Evolutionary conservation across 2,113 vertebrate genomes (phyloP), one percentile per base, ranked within the genome.

Genomic region (Alosa alosa): DNA sequence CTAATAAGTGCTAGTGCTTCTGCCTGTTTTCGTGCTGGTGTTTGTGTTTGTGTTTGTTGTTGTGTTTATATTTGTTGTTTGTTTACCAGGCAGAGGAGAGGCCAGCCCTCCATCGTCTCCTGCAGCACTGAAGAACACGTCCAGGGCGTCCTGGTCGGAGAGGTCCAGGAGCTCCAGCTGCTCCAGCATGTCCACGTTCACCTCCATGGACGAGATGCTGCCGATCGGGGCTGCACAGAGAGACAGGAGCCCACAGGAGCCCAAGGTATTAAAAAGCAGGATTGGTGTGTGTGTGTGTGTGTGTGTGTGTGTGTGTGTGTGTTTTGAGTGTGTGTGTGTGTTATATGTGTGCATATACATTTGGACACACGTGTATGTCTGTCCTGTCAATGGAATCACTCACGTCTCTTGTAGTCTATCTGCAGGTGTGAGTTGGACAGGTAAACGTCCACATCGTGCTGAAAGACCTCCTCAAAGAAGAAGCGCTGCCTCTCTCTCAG

Each of bases 141-240:
- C 98, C 86, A 97, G 88, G 13, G 95, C 93, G 39, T 99, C 98
- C 87, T 96, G 97, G 91, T 99, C 98, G 13, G 97, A 96, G 88
- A 98, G 93, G 86, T 99, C 97, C 83, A 96, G 94, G 86, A 97
- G 91, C 15, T 99, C 98, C 94, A 99, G 96, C 92, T 99, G 97
- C 90, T 99, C 98, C 91, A 99, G 91, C 83, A 97, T 94, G 91
- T 99, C 98, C 90, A 99, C 97, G 0, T 99, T 99, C 88, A 99
- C 98, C 92, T 99, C 98, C 98, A 99, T 99, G 82, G 98, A 99
- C 0, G 98, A 99, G 92, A 99, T 95, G 87, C 98, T 99, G 86
- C 98, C 97, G 39, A 99, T 96, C 15, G 98, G 94, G 86, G 94
- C 94, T 96, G 85, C 41, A 6, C 10, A 72, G 6, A 47, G 10